Percentiles rank a stretch among this genome's conserved stretches.
These are phyloP conservation scores for Arrhopalites spinosus DNA, from an alignment of 2,888 invertebrate genomes.

Conservation along the genomic window DNA sequence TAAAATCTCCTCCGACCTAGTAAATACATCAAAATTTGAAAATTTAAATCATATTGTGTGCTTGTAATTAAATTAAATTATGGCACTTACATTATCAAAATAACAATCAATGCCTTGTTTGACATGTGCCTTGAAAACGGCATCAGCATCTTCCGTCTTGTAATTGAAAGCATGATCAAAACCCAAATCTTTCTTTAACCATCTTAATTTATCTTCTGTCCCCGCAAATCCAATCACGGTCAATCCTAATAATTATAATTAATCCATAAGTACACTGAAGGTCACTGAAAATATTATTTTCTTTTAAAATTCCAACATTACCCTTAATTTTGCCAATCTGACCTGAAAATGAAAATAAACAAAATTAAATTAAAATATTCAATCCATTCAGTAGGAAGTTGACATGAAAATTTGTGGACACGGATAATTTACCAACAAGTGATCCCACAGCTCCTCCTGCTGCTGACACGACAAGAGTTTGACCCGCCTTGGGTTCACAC, in stretches of 20 bases:
- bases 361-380: constrained; percentile 1
- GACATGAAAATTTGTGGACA: neutral
- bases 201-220: constrained; percentile 71
- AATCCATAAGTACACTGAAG: too few species aligned
- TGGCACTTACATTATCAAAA: constrained; percentile 71
- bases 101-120: constrained; percentile 75
- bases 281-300: too few species aligned
- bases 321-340: constrained; percentile 72
- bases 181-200: constrained; percentile 67
- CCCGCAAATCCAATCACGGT: constrained; percentile 76
- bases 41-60: too few species aligned
- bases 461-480: constrained; percentile 73
- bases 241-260: constrained; percentile 61
- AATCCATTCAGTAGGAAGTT: too few species aligned
- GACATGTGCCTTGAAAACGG: constrained; percentile 66
- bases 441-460: constrained; percentile 76
- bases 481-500: constrained; percentile 72
- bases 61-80: neutral
- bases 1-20: constrained; percentile 70
- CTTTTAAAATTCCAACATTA: too few species aligned
- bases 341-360: too few species aligned
- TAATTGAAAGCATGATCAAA: constrained; percentile 75
- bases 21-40: neutral
- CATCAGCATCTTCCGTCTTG: constrained; percentile 66
- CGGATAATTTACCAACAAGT: too few species aligned